Evolutionary conservation across 2,888 invertebrate species (phyloP).

Genomic region (Hyposoter dolosus): DNA sequence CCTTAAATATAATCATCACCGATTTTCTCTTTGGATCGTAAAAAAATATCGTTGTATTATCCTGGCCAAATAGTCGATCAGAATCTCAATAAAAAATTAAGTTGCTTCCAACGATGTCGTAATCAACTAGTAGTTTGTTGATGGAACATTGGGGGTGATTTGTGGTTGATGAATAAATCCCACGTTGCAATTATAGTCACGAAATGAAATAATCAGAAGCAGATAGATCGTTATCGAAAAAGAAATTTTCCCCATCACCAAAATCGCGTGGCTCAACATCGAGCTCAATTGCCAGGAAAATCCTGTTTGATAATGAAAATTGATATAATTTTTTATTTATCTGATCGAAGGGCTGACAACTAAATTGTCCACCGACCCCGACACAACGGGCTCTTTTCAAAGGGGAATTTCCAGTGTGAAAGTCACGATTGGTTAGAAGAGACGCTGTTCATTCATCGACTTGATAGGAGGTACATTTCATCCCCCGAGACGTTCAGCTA

Average conservation of each 20-base stretch:
- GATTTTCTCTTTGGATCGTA: too few species aligned
- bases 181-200: not conserved
- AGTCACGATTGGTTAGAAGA: not conserved
- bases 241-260: not conserved
- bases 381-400: not conserved
- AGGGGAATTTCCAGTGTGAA: not conserved
- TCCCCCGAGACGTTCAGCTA: slow-evolving; percentile 22
- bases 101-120: too few species aligned
- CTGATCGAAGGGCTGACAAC: not conserved
- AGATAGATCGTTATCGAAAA: not conserved
- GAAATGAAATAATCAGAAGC: not conserved
- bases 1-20: too few species aligned
- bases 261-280: not conserved
- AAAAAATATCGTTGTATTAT: too few species aligned
- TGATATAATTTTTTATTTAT: not conserved
- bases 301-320: not conserved
- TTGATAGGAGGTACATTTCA: slow-evolving; percentile 16
- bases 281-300: not conserved
- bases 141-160: not conserved
- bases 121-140: not conserved
- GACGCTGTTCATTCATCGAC: not conserved
- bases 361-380: not conserved
- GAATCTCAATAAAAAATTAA: too few species aligned
- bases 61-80: too few species aligned
- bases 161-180: not conserved